Conservation (phyloP, 2,888 invertebrate genomes). For the Desoria tigrina region DNA sequence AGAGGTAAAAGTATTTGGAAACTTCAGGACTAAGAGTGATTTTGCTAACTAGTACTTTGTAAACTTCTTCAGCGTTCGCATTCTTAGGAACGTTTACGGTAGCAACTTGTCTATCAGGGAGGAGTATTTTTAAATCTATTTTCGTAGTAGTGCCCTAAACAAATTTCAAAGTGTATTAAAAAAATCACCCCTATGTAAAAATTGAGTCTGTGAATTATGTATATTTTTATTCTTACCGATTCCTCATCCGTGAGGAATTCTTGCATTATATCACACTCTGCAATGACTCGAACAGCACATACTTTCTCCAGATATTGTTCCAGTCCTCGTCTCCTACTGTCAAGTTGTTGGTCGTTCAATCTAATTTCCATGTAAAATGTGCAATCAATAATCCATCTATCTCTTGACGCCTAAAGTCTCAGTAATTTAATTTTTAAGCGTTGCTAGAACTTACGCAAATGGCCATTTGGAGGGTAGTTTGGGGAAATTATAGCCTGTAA, state of each 20-base stretch:
- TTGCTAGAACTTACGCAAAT: conserved; percentile 66
- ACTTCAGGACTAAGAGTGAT: conserved; percentile 77
- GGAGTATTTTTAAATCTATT: conserved; percentile 70
- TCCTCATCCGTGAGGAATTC: conserved; percentile 94
- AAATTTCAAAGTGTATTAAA: too few relatives aligned
- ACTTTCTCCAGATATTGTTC: conserved; percentile 98
- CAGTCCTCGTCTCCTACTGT: conserved; percentile 86
- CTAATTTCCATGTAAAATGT: too few relatives aligned
- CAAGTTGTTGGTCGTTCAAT: conserved; percentile 94
- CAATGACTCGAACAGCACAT: conserved; percentile 95
- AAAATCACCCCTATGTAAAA: too few relatives aligned
- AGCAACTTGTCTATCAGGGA: conserved; percentile 88
- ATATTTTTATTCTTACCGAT: conserved; percentile 53
- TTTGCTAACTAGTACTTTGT: conserved; percentile 80
- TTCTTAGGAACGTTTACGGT: conserved; percentile 86
- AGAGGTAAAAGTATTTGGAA: conserved; percentile 89
- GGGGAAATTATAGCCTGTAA: conserved; percentile 92
- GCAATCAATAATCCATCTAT: too few relatives aligned
- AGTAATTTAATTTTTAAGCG: too few relatives aligned
- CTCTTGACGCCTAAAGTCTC: too few relatives aligned
- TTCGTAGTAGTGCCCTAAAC: conserved; percentile 59
- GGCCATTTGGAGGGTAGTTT: conserved; percentile 99
- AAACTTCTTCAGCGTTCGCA: conserved; percentile 87
- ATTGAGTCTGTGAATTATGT: too few relatives aligned
- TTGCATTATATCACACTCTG: conserved; percentile 95